These are phyloP conservation scores for Venustoraphidia nigricollis DNA, from an alignment of 2,888 invertebrate species.

Conservation along the genomic window DNA sequence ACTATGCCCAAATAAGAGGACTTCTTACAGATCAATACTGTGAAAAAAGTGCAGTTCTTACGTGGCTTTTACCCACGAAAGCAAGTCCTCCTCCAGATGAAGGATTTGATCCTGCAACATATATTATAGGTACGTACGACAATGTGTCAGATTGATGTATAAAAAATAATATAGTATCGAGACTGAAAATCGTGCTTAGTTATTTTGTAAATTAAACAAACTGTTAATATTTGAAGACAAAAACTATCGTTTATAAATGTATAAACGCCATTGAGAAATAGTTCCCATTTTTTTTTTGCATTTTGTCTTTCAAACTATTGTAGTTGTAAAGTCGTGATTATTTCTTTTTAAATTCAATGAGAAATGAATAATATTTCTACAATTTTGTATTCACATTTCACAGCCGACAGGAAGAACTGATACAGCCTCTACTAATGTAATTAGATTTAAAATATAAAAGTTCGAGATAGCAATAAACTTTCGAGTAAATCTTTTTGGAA, in stretches of 20 bases:
- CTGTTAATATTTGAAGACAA: not conserved
- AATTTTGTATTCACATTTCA: no score
- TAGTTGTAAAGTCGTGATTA: no score
- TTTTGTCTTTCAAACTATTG: no score
- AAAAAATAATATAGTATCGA: not conserved
- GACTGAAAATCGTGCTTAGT: not conserved
- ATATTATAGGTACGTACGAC: constrained; percentile 54
- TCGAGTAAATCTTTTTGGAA: no score
- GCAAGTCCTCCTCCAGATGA: constrained; percentile 62
- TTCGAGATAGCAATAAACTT: no score
- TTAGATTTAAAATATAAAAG: no score
- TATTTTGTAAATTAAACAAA: not conserved
- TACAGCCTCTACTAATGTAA: no score
- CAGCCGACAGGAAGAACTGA: no score
- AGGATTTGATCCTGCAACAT: constrained; percentile 76
- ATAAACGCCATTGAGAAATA: no score
- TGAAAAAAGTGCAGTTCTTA: constrained; percentile 81
- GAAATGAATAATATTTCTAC: no score
- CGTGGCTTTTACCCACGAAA: constrained; percentile 81
- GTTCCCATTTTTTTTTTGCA: no score
- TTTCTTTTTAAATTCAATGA: no score
- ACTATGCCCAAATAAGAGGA: constrained; percentile 81
- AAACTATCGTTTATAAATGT: not conserved
- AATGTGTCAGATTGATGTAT: not conserved
- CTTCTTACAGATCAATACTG: constrained; percentile 84